Evolutionary conservation across 2,888 invertebrate genomes (phyloP), one percentile per base, ranked within the genome.

Genomic region (Pterostichus madidus): DNA sequence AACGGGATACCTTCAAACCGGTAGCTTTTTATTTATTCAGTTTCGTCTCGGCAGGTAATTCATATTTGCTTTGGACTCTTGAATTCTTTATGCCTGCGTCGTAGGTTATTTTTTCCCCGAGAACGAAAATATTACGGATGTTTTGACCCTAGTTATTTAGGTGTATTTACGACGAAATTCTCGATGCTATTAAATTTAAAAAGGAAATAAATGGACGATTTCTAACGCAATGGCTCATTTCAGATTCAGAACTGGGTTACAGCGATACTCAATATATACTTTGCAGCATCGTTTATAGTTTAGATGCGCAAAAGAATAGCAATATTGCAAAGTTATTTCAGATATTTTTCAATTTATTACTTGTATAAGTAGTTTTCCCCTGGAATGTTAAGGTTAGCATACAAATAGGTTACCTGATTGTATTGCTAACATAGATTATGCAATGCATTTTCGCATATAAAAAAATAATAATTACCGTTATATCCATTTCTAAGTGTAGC

Each of bases 61-160:
- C 75, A 75, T 75, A 75, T 75, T 75, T 75, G 75, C 75, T 75
- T 75, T 75, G 52, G 75, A 49, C 75, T 75, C 32, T 5, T 75
- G 75, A 75, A 75, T 75, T 52, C 52, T 75, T 75, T 49, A 75
- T 75, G 49, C 13, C 3, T 32, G 52, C 35, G 52, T 68, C 52
- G 75, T 17, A 31, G 32, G 24, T 5, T 75, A 75, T 52, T 75
- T 75, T 75, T 75, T 39, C 49, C 52, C 17, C 13, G n/a, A 52
- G 35, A 39, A 68, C 10, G 31, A 32, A 75, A 75, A 75, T 75
- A 75, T 75, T 75, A 31, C 75, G 13, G 49, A 75, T 71, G 68
- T n/a, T 64, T 59, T 6, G 64, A 64, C 35, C 35, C 32, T 13
- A 2, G 64, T 64, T 64, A 64, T 64, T 64, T 64, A 17, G 15